Evolutionary conservation across 2,888 invertebrate species (phyloP).

Genomic region (Lochmaea capreae): DNA sequence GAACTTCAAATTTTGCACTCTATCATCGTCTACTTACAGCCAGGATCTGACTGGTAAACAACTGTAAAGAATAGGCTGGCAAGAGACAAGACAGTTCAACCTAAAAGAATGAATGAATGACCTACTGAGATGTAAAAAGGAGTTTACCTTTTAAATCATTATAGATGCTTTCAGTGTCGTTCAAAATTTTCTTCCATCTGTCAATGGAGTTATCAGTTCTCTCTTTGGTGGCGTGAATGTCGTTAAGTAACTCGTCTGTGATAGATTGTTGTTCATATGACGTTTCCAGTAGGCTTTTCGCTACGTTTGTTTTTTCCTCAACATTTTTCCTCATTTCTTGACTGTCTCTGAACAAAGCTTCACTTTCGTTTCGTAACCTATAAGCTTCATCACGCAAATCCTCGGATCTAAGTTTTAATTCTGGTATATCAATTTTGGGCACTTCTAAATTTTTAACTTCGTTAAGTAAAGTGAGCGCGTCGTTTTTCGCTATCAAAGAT

Average conservation of each 20-base stretch:
- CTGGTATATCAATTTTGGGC: slow-evolving; percentile 81
- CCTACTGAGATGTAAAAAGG: too few species aligned
- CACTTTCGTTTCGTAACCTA: slow-evolving; percentile 69
- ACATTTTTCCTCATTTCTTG: slow-evolving; percentile 72
- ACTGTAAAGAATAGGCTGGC: too few species aligned
- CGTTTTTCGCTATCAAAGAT: slow-evolving; percentile 79
- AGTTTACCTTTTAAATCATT: slow-evolving; percentile 76
- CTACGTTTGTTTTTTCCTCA: slow-evolving; percentile 73
- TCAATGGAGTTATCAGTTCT: slow-evolving; percentile 87
- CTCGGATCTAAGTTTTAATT: slow-evolving; percentile 76
- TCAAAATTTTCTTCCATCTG: slow-evolving; percentile 83
- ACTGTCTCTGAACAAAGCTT: slow-evolving; percentile 69
- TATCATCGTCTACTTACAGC: too few species aligned
- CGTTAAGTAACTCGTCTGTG: slow-evolving; percentile 82
- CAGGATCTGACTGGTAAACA: too few species aligned
- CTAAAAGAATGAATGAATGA: too few species aligned
- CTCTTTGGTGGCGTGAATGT: slow-evolving; percentile 80
- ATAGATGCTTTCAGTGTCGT: slow-evolving; percentile 84
- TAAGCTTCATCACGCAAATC: slow-evolving; percentile 78
- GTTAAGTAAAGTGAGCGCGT: slow-evolving; percentile 83
- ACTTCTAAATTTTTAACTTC: slow-evolving; percentile 83
- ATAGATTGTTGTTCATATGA: slow-evolving; percentile 78
- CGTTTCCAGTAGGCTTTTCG: slow-evolving; percentile 75
- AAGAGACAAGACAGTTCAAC: too few species aligned
- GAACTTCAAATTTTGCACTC: too few species aligned